phyloP scores from a whole-genome alignment of 2,888 invertebrate genomes.

The Chalcis sispes region DNA sequence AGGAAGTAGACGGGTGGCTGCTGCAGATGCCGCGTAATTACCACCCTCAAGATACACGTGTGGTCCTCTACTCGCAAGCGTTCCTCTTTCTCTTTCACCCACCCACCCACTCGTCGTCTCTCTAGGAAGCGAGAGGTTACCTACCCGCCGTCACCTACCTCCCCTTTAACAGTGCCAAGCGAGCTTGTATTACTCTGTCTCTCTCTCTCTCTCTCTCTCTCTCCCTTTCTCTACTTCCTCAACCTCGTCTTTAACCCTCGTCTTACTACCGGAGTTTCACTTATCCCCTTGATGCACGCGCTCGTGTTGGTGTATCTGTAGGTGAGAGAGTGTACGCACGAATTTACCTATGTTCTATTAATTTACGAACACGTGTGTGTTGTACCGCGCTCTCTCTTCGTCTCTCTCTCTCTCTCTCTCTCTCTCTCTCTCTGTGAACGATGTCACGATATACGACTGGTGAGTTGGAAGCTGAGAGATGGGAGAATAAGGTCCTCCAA shows the following conservation, averaged over 20 bases:
- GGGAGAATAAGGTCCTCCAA: too few species aligned
- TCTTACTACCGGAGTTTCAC: slow-evolving; percentile 60
- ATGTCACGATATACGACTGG: too few species aligned
- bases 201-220: not conserved
- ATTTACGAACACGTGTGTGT: slow-evolving; percentile 24
- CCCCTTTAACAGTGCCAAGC: too few species aligned
- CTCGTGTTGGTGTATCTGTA: not conserved
- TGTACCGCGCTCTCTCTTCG: too few species aligned
- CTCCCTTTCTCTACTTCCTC: not conserved
- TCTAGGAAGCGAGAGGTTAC: too few species aligned
- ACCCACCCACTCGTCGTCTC: not conserved
- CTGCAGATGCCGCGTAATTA: slow-evolving; percentile 77
- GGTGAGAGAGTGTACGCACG: not conserved
- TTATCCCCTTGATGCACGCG: slow-evolving; percentile 44
- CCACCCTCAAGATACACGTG: slow-evolving; percentile 76
- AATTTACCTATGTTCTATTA: slow-evolving; percentile 48
- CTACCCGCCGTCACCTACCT: too few species aligned
- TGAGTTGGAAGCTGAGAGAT: too few species aligned
- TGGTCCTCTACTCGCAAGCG: slow-evolving; percentile 65
- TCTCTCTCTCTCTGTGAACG: too few species aligned
- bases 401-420: too few species aligned
- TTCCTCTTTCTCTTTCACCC: slow-evolving; percentile 34
- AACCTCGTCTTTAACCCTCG: slow-evolving; percentile 52
- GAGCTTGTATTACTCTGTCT: not conserved
- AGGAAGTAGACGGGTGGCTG: slow-evolving; percentile 35